phyloP scores from a whole-genome alignment of 2,113 vertebrate species.

The Castor canadensis region DNA sequence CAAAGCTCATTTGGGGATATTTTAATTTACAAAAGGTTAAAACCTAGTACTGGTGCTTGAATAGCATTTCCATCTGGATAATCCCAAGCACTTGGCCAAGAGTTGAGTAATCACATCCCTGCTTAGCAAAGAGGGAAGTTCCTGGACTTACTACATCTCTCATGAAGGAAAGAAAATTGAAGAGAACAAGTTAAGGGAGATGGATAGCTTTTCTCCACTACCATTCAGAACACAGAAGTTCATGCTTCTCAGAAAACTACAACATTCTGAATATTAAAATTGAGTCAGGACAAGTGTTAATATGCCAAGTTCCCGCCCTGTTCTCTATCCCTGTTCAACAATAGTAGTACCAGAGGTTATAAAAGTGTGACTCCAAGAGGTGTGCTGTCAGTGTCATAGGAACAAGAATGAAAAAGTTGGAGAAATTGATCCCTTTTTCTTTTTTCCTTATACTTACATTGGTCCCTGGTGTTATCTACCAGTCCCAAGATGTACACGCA shows the following conservation, averaged over 20 bases:
- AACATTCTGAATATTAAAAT: neutral
- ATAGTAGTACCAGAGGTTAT: neutral
- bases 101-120: neutral
- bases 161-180: slow-evolving; percentile 1
- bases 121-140: neutral
- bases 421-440: neutral
- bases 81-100: slow-evolving; percentile 27
- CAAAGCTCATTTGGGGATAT: slow-evolving; percentile 22
- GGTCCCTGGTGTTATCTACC: neutral
- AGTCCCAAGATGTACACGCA: neutral
- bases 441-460: neutral
- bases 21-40: slow-evolving; percentile 59
- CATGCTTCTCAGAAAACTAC: neutral
- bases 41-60: neutral
- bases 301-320: neutral
- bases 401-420: neutral
- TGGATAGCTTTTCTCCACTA: neutral
- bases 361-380: neutral
- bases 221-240: neutral
- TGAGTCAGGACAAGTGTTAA: neutral
- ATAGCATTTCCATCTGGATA: slow-evolving; percentile 10
- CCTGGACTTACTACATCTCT: neutral
- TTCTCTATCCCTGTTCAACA: neutral
- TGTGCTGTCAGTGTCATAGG: neutral
- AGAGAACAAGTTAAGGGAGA: neutral